Base-by-base conservation (phyloP, 2,888 invertebrate species). In the Macaria liturata region DNA sequence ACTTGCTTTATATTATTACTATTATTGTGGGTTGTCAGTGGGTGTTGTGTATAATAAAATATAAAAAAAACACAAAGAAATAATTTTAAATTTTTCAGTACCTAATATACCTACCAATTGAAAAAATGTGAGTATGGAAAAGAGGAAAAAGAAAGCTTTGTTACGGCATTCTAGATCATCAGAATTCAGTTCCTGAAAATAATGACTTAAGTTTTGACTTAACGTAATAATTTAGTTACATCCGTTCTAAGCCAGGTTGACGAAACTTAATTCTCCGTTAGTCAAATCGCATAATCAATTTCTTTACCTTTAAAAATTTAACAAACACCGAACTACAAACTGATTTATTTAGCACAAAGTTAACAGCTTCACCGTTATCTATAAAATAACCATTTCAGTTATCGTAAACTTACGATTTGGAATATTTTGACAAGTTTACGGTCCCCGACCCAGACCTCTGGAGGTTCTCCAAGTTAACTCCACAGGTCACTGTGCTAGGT, bases 371-470 rank as follows among this genome's bases (percentile, higher is more conserved):
- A 49, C 59, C 54, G 59, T 59, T 59, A 59, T 6, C 59, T 54
- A 54, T 54, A 50, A 59, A 59, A 59, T 40, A 39, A 39, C 50
- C 37, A 50, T 50, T 54, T 37, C 4, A 32, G 34, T 7, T 46
- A 42, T 59, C 54, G 50, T 59, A 59, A 59, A 59, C 47, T 48
- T 39, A 42, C 45, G 53, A 46, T 40, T 49, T 46, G 47, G 49
- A 59, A 54, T 51, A 59, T 54, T 58, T 59, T 59, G 59, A 59
- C 44, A 46, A 44, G 54, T 54, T 54, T 47, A 55, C 32, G 30
- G 51, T 48, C 34, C 7, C 34, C 7, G 59, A 55, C 55, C 51
- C 48, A 59, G 55, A 59, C 55, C 55, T 54, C 7, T 6, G 48
- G 2, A 9, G 48, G 3, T 46, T 34, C 20, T 20, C 32, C 46